Evolutionary conservation across 2,113 vertebrate species (phyloP), one percentile per base, ranked within the genome.

Genomic region (Neodon shergylaensis): DNA sequence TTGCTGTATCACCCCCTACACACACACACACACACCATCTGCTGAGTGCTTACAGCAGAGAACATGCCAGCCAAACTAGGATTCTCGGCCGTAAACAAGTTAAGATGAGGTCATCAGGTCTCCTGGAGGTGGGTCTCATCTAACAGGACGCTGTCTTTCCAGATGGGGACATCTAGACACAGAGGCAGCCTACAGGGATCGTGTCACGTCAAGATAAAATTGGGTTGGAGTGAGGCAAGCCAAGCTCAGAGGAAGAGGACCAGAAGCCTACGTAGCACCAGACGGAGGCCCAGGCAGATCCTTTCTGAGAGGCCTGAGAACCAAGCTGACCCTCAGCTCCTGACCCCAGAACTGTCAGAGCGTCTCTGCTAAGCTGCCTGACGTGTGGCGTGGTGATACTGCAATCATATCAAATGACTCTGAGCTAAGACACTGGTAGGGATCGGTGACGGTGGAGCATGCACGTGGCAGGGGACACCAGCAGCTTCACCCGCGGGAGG

Each of bases 171-270:
- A 33, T 26, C 1, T n/a, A 74, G 88, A 68, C 88, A 33, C 68
- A 58, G 52, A 58, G 52, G 47, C n/a, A 52, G 26, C 31, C 8
- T 49, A 4, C 36, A 12, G 31, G 42, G 84, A 58, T 0, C 3
- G 1, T 0, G 0, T n/a, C 16, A 11, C 0, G 0, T 7, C 13
- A 33, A 4, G 21, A 5, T 1, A 19, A 84, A 44, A 14, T 65
- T 76, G 72, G 72, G 73, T 28, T 31, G 47, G 68, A 28, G 17
- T 0, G 22, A 6, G 0, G 7, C 11, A n/a, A 31, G 72, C 39
- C 83, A 8, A 28, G 66, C 3, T 24, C 1, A 0, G 1, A 47
- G 70, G 3, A 5, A 21, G 68, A n/a, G 1, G 0, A 0, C 63
- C 78, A 24, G 73, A 72, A 3, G 3, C 12, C 28, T 3, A 47